A percentile compares a stretch with the other conserved stretches of the same genome.
Evolutionary conservation across 2,797 vertebrate species (phyloP).

Genomic region (Pangasius djambal): DNA sequence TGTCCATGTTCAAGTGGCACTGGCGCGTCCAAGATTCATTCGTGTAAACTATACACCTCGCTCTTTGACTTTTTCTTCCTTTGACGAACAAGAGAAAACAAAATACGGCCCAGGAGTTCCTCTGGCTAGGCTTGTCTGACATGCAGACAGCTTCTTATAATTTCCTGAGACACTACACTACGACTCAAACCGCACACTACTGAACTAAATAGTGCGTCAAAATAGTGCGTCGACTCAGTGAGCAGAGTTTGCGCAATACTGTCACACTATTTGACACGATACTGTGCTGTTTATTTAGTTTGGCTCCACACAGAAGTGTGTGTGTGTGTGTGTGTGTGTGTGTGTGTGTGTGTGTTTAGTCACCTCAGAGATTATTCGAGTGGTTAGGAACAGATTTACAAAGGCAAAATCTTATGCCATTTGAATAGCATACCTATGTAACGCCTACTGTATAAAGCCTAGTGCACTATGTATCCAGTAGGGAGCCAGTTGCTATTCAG

Average conservation of each 20-base stretch:
- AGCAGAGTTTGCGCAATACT: not conserved
- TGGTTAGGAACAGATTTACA: not conserved
- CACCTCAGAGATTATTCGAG: conserved; percentile 13
- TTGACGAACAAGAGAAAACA: conserved; percentile 9
- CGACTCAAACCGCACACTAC: not conserved
- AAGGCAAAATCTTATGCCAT: not conserved
- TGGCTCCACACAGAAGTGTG: not conserved
- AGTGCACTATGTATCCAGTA: not conserved
- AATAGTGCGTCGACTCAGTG: not conserved
- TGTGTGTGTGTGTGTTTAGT: not conserved
- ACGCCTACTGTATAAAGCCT: not conserved
- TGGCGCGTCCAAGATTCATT: conserved; percentile 54
- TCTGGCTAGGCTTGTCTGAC: conserved; percentile 12
- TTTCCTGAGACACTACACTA: not conserved
- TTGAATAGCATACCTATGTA: not conserved
- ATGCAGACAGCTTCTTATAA: not conserved
- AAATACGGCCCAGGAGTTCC: not conserved
- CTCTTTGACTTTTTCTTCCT: not conserved
- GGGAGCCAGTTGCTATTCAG: not conserved
- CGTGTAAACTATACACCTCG: conserved; percentile 43
- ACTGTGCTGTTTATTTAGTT: not conserved
- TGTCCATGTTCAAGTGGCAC: conserved; percentile 43
- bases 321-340: not conserved
- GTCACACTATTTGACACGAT: not conserved
- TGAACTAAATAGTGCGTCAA: not conserved